Evolutionary conservation across 2,888 invertebrate species (phyloP), one percentile per base, ranked within the genome.

Genomic region (Thymelicus acteon): DNA sequence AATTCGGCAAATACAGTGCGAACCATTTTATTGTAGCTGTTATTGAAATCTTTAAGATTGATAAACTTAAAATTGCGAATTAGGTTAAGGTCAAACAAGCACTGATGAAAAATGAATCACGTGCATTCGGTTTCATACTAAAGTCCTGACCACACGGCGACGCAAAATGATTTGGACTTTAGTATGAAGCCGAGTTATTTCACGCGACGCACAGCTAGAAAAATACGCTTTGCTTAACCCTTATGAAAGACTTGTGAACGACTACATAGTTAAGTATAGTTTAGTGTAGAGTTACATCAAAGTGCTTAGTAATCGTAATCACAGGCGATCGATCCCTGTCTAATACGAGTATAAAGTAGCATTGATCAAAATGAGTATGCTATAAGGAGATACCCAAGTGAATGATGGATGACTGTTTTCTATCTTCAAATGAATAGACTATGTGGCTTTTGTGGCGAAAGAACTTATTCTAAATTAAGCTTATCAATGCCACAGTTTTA

Each of bases 341-440:
- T 77, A 76, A 77, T 77, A n/a, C n/a, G n/a, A n/a, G n/a, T n/a
- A 76, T 77, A 76, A 78, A 76, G 78, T 73, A 79, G 81, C 78
- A 82, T 83, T 83, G 81, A 85, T 81, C 82, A 82, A 80, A 80
- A 81, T 80, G 77, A 76, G 78, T 81, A 78, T 79, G 78, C 73
- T 49, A 52, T 52, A 60, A 71, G 65, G 31, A 54, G 15, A 54
- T 49, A 65, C 60, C 74, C 64, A 64, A 74, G 72, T 71, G 60
- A 71, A 80, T 86, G 87, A 87, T 87, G 80, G 85, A 86, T 86
- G 81, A 74, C 76, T 73, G 72, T 76, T 75, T 78, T 78, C 78
- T 76, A 67, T 60, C 72, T 72, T 58, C 73, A 72, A 77, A 74
- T 74, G 70, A 64, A 64, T 49, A 48, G 13, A 24, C 6, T n/a